Evolutionary conservation across 2,888 invertebrate genomes (phyloP), one percentile per base, ranked within the genome.

Genomic region (Marronus borbonicus): DNA sequence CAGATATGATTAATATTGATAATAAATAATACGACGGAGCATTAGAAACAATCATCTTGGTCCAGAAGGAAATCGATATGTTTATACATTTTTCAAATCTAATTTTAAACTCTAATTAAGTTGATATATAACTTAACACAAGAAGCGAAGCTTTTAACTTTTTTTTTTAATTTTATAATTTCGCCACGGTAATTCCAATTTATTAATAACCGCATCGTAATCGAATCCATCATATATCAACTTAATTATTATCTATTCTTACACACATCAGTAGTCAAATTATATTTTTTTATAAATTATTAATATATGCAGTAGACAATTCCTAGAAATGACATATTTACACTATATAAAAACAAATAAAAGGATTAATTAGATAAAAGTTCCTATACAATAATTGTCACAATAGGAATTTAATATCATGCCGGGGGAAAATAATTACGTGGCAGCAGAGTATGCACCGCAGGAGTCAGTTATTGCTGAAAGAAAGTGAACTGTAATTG

Each of bases 401-500:
- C 72, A 24, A 60, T 74, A 44, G 49, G 62, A 60, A 74, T 60
- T 24, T 74, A 70, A 70, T 70, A 74, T 58, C 44, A 74, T 74
- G 60, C 44, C 17, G 60, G 24, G 44, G 72, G 50, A 24, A 68
- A 68, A 74, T 74, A 74, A 74, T 74, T 60, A 74, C 44, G 72
- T 74, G 60, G 72, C 72, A 74, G 60, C 72, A 60, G 60, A 44
- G 5, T 60, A 44, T 74, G 60, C 60, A 60, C 72, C 72, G 60
- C 62, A 55, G 55, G 52, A 62, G 68, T 58, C 69, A 76, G 60
- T 86, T 86, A 86, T 84, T 87, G 86, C 84, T 86, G 85, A 79
- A 87, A 86, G 83, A 87, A 87, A 8, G 86, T 87, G 79, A 87
- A 88, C 79, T 87, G 86, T 84, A 87, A 86, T 85, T 87, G 88